Evolutionary conservation across 2,113 vertebrate species (phyloP), one percentile per base, ranked within the genome.

Genomic region (Acrocephalus arundinaceus): DNA sequence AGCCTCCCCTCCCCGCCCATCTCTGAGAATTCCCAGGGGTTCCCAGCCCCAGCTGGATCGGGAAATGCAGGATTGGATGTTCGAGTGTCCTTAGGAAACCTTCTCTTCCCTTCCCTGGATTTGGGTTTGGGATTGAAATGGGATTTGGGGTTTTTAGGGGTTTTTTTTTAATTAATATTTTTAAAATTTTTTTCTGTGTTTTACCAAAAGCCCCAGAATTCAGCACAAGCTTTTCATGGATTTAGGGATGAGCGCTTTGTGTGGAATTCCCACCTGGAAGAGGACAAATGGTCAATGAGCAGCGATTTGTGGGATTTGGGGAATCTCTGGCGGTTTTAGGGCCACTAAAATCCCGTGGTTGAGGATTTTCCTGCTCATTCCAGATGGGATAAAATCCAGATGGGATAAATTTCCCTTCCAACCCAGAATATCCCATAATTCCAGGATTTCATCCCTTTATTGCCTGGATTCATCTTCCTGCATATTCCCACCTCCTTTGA

Each of bases 211-310:
- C 7, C 14, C 28, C 12, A n/a, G 67, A 89, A 33, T 17, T 22
- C 25, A 17, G 11, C 22, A 54, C 2, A 0, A 8, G 27, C 5
- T 63, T 55, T 37, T 27, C 3, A 1, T 0, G 3, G 37, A 28
- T 63, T 30, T 33, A 43, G 46, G 57, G 52, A 31, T 11, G n/a
- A 71, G 17, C 1, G 2, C 2, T 88, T 45, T 5, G 2, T 9
- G 25, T 23, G 61, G 76, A 52, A 79, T 35, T 79, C 48, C 61
- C 24, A 2, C 37, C 37, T 8, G 2, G 76, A 14, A 18, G 49
- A 17, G 49, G 14, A 11, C 8, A 14, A 43, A 17, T 2, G 7
- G 41, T 41, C 46, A 4, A 0, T 3, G 23, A 14, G 9, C 17
- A 15, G 58, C 1, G 2, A 28, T 65, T 43, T 43, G 30, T 18